Base-by-base conservation (phyloP, 2,888 invertebrate genomes). In the Psylliodes chrysocephalus region DNA sequence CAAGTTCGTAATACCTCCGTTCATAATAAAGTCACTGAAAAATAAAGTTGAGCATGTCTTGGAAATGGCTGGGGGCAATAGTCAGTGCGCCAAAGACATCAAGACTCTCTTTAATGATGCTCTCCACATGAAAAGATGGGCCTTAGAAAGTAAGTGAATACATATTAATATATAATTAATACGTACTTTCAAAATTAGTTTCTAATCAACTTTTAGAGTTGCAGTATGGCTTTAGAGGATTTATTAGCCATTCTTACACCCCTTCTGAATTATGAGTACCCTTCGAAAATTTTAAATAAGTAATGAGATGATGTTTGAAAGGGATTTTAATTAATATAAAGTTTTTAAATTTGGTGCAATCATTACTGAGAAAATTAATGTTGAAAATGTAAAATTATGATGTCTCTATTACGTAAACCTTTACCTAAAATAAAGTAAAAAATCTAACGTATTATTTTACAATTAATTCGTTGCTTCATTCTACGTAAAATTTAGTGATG, bases 61-160 rank as follows among this genome's bases (percentile, higher is more conserved):
- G 8, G 73, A 73, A 14, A 51, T 53, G 7, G 65, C 66, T 17
- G 70, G 52, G 18, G 70, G 63, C 10, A 70, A 71, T n/a, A 66
- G 66, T 2, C 67, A 69, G 15, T 75, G 75, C 51, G 67, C 71
- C 1, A 63, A 53, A 17, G 71, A 75, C 59, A 59, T 75, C 33
- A 71, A 70, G 54, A 46, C 17, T 17, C 44, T 70, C 8, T 17
- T 72, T 6, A 57, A 53, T 14, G 73, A 74, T 57, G 18, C 68
- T 5, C 30, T 70, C 8, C 40, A 44, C 7, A 64, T 68, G 52
- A 68, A 69, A 40, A 56, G 57, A 61, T 74, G 73, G 73, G 72
- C 73, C 12, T n/a, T 73, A 2, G 52, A 68, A 63, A 74, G 74
- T 74, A 68, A 71, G 74, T 17, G 17, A 12, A 49, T 22, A 57